A percentile compares a stretch with the other conserved stretches of the same genome.
Evolutionary conservation across 2,113 vertebrate genomes (phyloP).

Genomic region (Perca schrenkii): DNA sequence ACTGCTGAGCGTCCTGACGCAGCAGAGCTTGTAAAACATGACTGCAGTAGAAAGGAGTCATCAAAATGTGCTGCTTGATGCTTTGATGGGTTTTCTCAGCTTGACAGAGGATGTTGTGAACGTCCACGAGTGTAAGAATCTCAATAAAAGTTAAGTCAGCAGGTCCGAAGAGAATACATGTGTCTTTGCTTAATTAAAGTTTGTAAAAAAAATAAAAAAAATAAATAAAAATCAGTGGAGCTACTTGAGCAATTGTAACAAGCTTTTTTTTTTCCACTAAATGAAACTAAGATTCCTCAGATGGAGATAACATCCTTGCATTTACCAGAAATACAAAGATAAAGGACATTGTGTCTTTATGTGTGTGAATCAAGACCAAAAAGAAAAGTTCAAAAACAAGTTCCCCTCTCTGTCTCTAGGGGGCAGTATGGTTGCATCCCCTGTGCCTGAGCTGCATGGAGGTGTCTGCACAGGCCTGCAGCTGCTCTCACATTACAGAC

Average conservation of each 20-base stretch:
- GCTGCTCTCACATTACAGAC: constrained; percentile 44
- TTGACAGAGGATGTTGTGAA: constrained; percentile 49
- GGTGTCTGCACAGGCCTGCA: constrained; percentile 5
- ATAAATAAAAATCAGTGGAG: background rate
- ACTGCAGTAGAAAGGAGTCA: constrained; percentile 23
- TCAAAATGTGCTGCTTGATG: constrained; percentile 44
- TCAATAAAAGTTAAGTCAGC: constrained; percentile 8
- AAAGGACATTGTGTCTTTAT: background rate
- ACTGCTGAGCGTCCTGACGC: constrained; percentile 25
- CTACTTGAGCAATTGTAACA: background rate
- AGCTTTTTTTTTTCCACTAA: background rate
- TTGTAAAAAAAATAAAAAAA: background rate
- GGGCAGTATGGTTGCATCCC: constrained; percentile 73
- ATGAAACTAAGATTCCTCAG: background rate
- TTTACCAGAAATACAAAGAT: background rate
- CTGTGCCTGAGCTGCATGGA: background rate
- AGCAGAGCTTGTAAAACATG: constrained; percentile 51
- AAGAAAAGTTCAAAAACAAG: background rate
- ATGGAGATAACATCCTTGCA: background rate
- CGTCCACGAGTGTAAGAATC: constrained; percentile 13
- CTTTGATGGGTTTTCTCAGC: constrained; percentile 55
- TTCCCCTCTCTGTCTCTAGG: constrained; percentile 61
- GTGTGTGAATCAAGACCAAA: background rate
- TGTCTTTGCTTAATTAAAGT: constrained; percentile 14
- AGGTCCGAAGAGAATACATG: background rate